Base-by-base conservation (phyloP, 2,888 invertebrate genomes). In the Resseliella maxima region DNA sequence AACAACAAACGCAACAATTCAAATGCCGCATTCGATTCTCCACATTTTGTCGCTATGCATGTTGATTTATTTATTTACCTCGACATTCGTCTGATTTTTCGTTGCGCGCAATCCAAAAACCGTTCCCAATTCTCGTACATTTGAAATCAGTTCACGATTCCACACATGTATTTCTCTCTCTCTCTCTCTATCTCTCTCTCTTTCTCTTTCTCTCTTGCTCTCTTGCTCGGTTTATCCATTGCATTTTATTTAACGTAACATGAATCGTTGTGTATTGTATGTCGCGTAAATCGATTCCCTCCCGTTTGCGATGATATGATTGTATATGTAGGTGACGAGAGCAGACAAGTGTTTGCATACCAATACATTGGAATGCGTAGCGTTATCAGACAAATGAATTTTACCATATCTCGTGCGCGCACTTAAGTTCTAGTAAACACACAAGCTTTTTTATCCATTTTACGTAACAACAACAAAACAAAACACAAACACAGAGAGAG, bases 321-420 rank as follows among this genome's bases (percentile, higher is more conserved):
- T 72, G 72, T 72, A 72, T 72, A 72, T 31, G 72, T 72, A 72
- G 72, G 72, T 72, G 72, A 72, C 72, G 72, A 72, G 72, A 72
- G 31, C 72, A 72, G 31, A 1, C 31, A 72, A 72, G 72, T 72
- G 72, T 31, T 72, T 31, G 72, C 72, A 72, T 72, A 31, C 72
- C 27, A 72, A 31, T n/a, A 72, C 27, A 72, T 5, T 41, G 31
- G 72, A 31, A 35, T 72, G 72, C 72, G 18, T n/a, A 31, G 35
- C 35, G 72, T 72, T 72, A 72, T 72, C 31, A 72, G n/a, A 72
- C n/a, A 24, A 5, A 15, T 24, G 24, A 24, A n/a, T 15, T 35
- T 31, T 35, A 72, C 31, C 31, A 31, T 72, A 35, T 72, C 24
- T 59, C 72, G 24, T 31, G 31, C 31, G 31, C 31, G 15, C 18